Evolutionary conservation across 2,113 vertebrate species (phyloP).

Genomic region (Malurus elegans): DNA sequence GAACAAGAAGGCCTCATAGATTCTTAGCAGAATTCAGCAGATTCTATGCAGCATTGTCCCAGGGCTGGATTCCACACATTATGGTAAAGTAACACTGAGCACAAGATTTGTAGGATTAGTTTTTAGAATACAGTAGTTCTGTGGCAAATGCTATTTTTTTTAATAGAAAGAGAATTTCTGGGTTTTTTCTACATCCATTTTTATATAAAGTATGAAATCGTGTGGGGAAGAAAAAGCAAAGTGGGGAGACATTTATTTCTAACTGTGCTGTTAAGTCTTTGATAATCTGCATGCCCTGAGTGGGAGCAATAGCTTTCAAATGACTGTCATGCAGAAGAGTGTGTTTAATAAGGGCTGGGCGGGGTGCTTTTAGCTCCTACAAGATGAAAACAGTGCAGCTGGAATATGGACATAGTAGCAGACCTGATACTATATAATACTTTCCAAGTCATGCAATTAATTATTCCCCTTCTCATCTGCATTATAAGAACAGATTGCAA

Average conservation of each 20-base stretch:
- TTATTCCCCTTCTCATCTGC: not conserved
- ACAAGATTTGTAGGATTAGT: not conserved
- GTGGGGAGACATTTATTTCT: not conserved
- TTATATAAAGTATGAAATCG: not conserved
- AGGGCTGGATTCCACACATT: not conserved
- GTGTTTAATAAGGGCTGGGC: accelerated
- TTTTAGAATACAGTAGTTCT: not conserved
- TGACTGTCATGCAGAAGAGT: not conserved
- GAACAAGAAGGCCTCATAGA: not conserved
- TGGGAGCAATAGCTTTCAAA: not conserved
- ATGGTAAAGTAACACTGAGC: not conserved
- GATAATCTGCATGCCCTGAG: not conserved
- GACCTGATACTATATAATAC: not conserved
- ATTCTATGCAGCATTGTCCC: not conserved
- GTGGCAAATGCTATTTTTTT: not conserved
- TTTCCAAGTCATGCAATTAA: not conserved
- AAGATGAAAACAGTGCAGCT: not conserved
- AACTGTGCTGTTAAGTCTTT: not conserved
- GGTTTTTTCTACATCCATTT: not conserved
- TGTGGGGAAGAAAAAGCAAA: accelerated
- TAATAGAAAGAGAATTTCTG: not conserved
- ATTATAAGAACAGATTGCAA: not conserved
- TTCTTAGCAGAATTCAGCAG: not conserved
- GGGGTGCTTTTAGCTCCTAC: not conserved
- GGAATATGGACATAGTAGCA: not conserved